These are phyloP conservation scores for Grapholita molesta DNA, from an alignment of 1,140 invertebrate species.

Conservation along the genomic window DNA sequence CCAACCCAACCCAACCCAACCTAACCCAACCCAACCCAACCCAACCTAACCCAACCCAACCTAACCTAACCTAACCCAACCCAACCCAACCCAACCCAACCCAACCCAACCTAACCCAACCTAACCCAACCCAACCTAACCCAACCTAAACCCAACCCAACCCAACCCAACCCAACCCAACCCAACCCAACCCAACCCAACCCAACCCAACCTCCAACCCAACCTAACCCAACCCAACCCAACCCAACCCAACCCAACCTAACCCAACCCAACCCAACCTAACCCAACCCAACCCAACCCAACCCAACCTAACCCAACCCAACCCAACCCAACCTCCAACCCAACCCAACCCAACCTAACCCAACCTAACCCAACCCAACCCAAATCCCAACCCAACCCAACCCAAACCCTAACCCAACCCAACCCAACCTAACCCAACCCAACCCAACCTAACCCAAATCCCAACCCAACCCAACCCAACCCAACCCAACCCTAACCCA, in stretches of 20 bases:
- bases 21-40: no score
- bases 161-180: background rate
- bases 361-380: no score
- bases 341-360: background rate
- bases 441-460: no score
- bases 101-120: slow-evolving; percentile 15
- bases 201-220: background rate
- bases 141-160: background rate
- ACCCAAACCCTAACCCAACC: no score
- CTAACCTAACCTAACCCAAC: background rate
- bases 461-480: slow-evolving; percentile 11
- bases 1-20: no score
- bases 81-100: background rate
- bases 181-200: no score
- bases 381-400: background rate
- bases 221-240: slow-evolving; percentile 19
- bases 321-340: slow-evolving; percentile 1
- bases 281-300: slow-evolving; percentile 16
- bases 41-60: no score
- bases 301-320: slow-evolving; percentile 18
- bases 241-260: slow-evolving; percentile 21
- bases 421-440: background rate
- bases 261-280: slow-evolving; percentile 21
- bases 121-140: slow-evolving; percentile 11
- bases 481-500: background rate